Evolutionary conservation across 2,797 vertebrate genomes (phyloP), one percentile per base, ranked within the genome.

Genomic region (Chelon labrosus): DNA sequence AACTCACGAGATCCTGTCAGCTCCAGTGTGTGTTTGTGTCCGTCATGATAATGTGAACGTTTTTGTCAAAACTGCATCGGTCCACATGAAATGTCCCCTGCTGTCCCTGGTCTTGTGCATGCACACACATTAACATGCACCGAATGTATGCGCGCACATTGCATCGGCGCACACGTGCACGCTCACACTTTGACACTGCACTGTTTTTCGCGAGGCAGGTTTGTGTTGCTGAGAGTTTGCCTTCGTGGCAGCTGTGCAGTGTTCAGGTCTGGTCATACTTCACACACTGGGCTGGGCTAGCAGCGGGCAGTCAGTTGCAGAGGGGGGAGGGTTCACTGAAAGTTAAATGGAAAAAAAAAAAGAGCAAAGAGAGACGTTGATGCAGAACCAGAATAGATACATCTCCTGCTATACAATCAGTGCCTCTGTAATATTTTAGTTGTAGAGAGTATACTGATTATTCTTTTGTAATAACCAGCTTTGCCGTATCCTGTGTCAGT

Each of bases 221-320:
- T 65, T 71, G 70, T 72, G 78, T 80, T 81, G 78, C 67, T 41
- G 42, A 61, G 72, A 88, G 75, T 83, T 77, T 91, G 88, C 84
- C 80, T 88, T 79, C 89, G 83, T 91, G 89, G 90, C 90, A 91
- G 87, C 88, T 83, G 86, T 70, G 70, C 19, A 82, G 77, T 50
- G 55, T 83, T 85, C 85, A 84, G 87, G 81, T 87, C 83, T 83
- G 71, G 75, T 84, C 79, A 70, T 65, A 86, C 81, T 86, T 88
- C 83, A 78, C 85, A 85, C 75, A 75, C 82, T 82, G 85, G 77
- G 75, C 69, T 73, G 75, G 71, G 74, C 74, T 66, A 76, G 77
- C 35, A 55, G 79, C 35, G 58, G 79, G 81, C 84, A 83, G 76
- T 56, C 50, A 1, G 75, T 82, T 68, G 44, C 70, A 53, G 76